Evolutionary conservation across 2,113 vertebrate species (phyloP), one percentile per base, ranked within the genome.

Genomic region (Passerina amoena): DNA sequence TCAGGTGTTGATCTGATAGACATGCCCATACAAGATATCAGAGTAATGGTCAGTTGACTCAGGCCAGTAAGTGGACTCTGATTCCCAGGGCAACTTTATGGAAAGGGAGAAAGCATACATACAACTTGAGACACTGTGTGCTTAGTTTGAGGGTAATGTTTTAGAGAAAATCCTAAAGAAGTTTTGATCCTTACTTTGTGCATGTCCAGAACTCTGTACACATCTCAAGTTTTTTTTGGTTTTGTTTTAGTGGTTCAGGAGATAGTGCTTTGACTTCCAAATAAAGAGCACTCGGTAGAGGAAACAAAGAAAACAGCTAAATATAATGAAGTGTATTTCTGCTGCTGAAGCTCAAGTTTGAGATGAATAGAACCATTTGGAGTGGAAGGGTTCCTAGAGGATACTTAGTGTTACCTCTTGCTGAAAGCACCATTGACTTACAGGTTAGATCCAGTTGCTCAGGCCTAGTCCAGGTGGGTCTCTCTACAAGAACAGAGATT

Each of bases 51-150:
- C 66, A 14, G 37, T 33, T 82, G 57, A 22, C 22, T 88, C 14
- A 6, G 54, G 51, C 28, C 75, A 19, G 54, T 35, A 20, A 73
- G 27, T n/a, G 24, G 42, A 45, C 21, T 33, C 13, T 17, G 15
- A 82, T 72, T 85, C 69, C 44, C 25, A 45, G 30, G 25, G 27
- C 54, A 70, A 9, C 33, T 85, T 88, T 15, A 14, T 50, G 51
- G 16, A 57, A 33, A 65, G 17, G 31, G 38, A 37, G n/a, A 11
- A 89, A 50, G 22, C 12, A 31, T 3, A 15, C 2, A 7, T 27
- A 47, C 27, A 27, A 3, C 64, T 56, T 27, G 56, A 60, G 35
- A 20, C 16, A 40, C 15, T 0, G 0, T 10, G 9, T 68, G 33
- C 53, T 37, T 63, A 51, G 30, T 63, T 84, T 38, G 33, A 66